A percentile compares a stretch with the other conserved stretches of the same genome.
phyloP scores from a whole-genome alignment of 2,888 invertebrate species.

The Crepidodera aurea region DNA sequence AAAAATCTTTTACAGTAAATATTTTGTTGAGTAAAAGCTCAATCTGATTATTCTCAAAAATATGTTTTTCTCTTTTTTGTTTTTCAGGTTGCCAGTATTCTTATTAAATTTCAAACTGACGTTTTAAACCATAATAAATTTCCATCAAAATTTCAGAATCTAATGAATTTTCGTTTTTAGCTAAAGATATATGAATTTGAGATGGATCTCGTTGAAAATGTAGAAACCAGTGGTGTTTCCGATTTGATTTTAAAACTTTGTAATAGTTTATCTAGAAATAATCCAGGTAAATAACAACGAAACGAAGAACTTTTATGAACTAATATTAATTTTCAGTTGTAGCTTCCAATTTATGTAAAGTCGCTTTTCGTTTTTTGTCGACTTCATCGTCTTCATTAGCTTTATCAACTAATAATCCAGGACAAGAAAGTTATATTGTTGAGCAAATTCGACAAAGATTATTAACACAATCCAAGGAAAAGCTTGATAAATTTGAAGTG shows the following conservation, averaged over 20 bases:
- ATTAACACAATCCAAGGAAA: constrained; percentile 46
- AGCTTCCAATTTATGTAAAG: constrained; percentile 45
- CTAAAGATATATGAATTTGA: constrained; percentile 6
- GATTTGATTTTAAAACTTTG: constrained; percentile 55
- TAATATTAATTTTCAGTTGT: constrained; percentile 46
- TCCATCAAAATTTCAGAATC: constrained; percentile 1
- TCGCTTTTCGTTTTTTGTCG: constrained; percentile 50
- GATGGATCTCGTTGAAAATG: constrained; percentile 41
- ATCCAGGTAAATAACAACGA: constrained; percentile 45
- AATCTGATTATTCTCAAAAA: too few relatives aligned
- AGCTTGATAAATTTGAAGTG: constrained; percentile 54
- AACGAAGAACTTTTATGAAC: neutral
- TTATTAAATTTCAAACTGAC: constrained; percentile 14
- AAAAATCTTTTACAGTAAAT: too few relatives aligned
- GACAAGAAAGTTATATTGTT: constrained; percentile 51
- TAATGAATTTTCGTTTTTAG: neutral
- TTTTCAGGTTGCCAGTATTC: neutral
- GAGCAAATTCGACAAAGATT: constrained; percentile 50
- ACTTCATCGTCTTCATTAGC: constrained; percentile 35
- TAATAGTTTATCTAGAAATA: constrained; percentile 54
- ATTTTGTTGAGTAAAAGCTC: too few relatives aligned
- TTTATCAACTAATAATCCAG: constrained; percentile 37
- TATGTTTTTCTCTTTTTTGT: neutral
- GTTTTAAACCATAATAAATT: constrained; percentile 12
- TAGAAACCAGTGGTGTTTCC: constrained; percentile 39